Evolutionary conservation across 2,797 vertebrate genomes (phyloP).

Genomic region (Amniataba percoides): DNA sequence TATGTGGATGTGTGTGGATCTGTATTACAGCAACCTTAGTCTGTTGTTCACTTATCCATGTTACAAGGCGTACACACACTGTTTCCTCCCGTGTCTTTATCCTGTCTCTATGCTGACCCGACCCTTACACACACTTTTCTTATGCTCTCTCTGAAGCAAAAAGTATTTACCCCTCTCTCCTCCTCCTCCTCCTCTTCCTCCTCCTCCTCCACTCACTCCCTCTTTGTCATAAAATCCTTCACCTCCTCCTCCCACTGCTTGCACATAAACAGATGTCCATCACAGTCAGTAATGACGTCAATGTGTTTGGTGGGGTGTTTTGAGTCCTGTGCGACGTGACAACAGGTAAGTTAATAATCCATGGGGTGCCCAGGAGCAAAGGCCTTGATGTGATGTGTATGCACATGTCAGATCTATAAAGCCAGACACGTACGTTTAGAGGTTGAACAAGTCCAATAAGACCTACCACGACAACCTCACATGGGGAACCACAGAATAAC

Average conservation of each 20-base stretch:
- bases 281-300: conserved; percentile 12
- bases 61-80: conserved; percentile 30
- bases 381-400: neutral
- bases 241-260: conserved; percentile 15
- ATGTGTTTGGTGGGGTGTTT: neutral
- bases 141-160: conserved; percentile 18
- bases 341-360: conserved; percentile 32
- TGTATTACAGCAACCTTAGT: conserved; percentile 48
- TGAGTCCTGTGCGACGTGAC: neutral
- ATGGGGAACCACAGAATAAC: neutral
- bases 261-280: conserved; percentile 21
- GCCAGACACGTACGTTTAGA: neutral
- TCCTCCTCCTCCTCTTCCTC: conserved; percentile 4
- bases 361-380: neutral
- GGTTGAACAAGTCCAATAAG: conserved; percentile 15
- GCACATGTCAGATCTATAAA: neutral
- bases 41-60: conserved; percentile 55
- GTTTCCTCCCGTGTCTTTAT: conserved; percentile 63
- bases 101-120: conserved; percentile 52
- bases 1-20: neutral
- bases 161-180: conserved; percentile 47
- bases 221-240: conserved; percentile 14
- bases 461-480: neutral
- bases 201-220: conserved; percentile 9
- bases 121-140: conserved; percentile 48